These are phyloP conservation scores for Lophius americanus DNA, from an alignment of 2,797 vertebrate species.

Conservation along the genomic window DNA sequence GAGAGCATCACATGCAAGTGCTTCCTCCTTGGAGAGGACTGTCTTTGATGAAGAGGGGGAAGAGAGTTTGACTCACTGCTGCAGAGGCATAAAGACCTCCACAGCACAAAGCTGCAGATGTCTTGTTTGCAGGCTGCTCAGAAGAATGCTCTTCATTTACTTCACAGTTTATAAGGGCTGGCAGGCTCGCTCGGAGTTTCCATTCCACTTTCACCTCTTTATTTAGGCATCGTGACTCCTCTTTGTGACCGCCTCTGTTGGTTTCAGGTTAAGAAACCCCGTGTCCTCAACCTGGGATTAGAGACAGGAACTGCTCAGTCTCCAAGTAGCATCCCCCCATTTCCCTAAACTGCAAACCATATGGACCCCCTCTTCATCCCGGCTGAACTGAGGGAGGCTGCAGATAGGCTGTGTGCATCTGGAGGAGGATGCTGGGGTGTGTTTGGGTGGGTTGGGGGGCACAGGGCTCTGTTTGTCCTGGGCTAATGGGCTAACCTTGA, in stretches of 20 bases:
- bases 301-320: conserved; percentile 61
- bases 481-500: conserved; percentile 64
- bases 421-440: conserved; percentile 53
- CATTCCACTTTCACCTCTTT: conserved; percentile 48
- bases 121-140: conserved; percentile 31
- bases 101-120: conserved; percentile 21
- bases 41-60: conserved; percentile 59
- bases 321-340: conserved; percentile 33
- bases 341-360: conserved; percentile 71
- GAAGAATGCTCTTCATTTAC: conserved; percentile 36
- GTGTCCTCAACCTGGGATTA: conserved; percentile 58
- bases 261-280: conserved; percentile 30
- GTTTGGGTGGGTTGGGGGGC: conserved; percentile 1
- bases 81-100: conserved; percentile 30
- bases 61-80: conserved; percentile 34
- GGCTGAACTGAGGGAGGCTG: conserved; percentile 33
- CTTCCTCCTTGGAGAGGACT: conserved; percentile 47
- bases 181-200: conserved; percentile 40
- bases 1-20: conserved; percentile 40
- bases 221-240: conserved; percentile 45
- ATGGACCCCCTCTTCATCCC: conserved; percentile 51
- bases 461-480: conserved; percentile 65
- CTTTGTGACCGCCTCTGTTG: conserved; percentile 27
- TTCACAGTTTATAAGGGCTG: conserved; percentile 40
- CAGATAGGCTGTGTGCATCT: conserved; percentile 32